phyloP scores from a whole-genome alignment of 1,140 invertebrate species.

The Drosophila auraria region DNA sequence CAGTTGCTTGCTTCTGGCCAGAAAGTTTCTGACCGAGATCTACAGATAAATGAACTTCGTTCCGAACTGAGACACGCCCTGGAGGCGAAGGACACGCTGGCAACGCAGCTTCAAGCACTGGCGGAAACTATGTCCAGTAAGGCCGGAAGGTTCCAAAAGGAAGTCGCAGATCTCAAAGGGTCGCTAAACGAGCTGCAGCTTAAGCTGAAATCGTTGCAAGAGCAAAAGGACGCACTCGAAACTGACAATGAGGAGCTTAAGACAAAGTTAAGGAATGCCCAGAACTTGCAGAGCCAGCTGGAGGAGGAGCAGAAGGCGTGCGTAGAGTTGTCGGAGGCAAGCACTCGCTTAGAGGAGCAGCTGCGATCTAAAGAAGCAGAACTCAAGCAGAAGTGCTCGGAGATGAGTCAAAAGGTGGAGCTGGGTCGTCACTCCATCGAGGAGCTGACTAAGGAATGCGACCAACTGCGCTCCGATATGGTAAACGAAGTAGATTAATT shows the following conservation, averaged over 20 bases:
- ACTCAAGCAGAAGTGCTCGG: background rate
- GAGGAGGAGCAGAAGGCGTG: conserved; percentile 27
- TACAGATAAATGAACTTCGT: conserved; percentile 8
- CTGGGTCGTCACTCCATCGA: background rate
- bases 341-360: background rate
- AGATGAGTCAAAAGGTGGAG: background rate
- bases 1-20: background rate
- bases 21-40: background rate
- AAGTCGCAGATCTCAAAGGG: conserved; percentile 27
- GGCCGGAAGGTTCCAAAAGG: conserved; percentile 6
- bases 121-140: conserved; percentile 19
- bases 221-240: conserved; percentile 28
- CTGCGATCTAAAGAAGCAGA: background rate
- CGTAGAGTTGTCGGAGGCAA: background rate
- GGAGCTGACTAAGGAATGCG: conserved; percentile 19
- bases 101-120: conserved; percentile 2
- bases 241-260: conserved; percentile 23
- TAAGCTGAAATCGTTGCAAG: conserved; percentile 32
- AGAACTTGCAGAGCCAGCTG: conserved; percentile 17
- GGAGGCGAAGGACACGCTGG: background rate
- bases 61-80: conserved; percentile 9
- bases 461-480: conserved; percentile 19
- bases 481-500: conserved; percentile 16
- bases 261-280: conserved; percentile 14
- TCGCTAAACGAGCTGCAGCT: conserved; percentile 36